Percentiles rank a stretch among this genome's conserved stretches.
Evolutionary conservation across 2,113 vertebrate genomes (phyloP).

Genomic region (Hyperoodon ampullatus): DNA sequence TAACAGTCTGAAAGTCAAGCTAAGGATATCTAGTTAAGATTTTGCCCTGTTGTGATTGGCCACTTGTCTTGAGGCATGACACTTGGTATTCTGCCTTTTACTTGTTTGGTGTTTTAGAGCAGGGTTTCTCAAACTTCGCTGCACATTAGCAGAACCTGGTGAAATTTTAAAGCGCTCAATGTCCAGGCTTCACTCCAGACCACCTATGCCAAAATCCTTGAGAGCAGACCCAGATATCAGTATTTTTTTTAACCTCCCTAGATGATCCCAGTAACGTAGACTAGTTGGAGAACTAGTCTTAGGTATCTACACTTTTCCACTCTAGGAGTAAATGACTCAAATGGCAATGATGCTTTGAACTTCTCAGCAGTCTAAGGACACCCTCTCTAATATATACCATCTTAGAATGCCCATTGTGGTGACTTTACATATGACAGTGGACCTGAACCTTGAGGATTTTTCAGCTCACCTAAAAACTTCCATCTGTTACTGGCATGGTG

Average conservation of each 20-base stretch:
- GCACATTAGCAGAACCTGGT: background rate
- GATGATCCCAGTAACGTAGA: background rate
- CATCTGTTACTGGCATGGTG: background rate
- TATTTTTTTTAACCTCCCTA: background rate
- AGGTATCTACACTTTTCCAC: background rate
- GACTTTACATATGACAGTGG: background rate
- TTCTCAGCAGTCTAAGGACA: background rate
- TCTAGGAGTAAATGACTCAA: background rate
- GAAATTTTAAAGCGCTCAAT: background rate
- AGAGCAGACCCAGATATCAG: background rate
- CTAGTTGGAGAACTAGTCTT: background rate
- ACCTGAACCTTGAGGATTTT: background rate
- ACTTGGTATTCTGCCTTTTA: background rate
- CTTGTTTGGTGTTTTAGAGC: background rate
- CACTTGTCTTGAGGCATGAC: background rate
- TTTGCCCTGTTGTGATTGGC: background rate
- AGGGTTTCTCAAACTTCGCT: background rate
- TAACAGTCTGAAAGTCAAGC: background rate
- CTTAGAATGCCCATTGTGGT: background rate
- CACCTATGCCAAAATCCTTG: background rate
- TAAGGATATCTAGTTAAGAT: background rate
- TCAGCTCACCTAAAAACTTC: background rate
- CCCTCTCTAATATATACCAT: background rate
- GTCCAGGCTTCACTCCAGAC: background rate
- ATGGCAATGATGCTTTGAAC: background rate